Evolutionary conservation across 2,888 invertebrate species (phyloP).

Genomic region (Cryptosula pallasiana): DNA sequence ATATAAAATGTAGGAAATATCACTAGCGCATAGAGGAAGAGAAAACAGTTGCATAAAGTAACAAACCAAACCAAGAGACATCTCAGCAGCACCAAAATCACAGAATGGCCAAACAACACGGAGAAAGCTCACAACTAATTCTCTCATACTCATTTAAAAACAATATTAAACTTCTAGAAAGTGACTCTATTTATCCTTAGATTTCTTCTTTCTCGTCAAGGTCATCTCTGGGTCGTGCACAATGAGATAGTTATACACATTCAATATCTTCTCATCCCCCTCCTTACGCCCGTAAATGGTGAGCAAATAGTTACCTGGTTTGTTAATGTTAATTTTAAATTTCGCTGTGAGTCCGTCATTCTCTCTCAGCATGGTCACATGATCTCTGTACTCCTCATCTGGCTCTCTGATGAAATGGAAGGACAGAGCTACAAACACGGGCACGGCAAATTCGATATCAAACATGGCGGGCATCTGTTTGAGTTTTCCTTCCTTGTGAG

Average conservation of each 20-base stretch:
- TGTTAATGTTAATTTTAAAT: conserved; percentile 36
- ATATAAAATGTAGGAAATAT: no score
- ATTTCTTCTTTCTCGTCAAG: conserved; percentile 17
- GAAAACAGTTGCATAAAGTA: no score
- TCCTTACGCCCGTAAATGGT: conserved; percentile 44
- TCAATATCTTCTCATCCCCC: conserved; percentile 38
- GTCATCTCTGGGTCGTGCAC: conserved; percentile 31
- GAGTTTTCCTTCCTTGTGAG: conserved; percentile 45
- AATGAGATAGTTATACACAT: conserved; percentile 48
- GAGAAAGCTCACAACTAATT: no score
- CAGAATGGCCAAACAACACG: no score
- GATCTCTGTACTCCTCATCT: conserved; percentile 46
- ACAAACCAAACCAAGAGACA: no score
- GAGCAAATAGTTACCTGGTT: conserved; percentile 47
- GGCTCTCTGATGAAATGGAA: conserved; percentile 47
- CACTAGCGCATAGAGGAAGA: no score
- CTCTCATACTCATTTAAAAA: no score
- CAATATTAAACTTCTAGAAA: no score
- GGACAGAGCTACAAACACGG: conserved; percentile 37
- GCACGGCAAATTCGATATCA: conserved; percentile 39
- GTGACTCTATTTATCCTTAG: conserved; percentile 24
- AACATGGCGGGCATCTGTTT: conserved; percentile 34
- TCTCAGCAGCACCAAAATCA: no score
- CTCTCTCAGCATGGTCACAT: conserved; percentile 36
- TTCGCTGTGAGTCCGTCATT: conserved; percentile 29